Conservation (phyloP, 2,113 vertebrate genomes). For the Coregonus clupeaformis region DNA sequence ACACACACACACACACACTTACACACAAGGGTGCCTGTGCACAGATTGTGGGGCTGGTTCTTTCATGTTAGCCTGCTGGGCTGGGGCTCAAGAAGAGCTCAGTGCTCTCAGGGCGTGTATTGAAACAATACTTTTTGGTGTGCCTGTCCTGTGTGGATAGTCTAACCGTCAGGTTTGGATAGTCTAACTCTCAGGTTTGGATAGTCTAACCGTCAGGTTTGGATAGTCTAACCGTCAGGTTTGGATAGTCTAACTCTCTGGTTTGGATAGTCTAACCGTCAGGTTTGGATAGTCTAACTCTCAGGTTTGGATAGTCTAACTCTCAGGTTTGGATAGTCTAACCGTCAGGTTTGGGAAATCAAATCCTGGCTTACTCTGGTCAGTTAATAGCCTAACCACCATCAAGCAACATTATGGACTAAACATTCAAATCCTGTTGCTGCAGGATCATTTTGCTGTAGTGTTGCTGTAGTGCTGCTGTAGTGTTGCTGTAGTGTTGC, state of each 20-base stretch:
- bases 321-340: neutral
- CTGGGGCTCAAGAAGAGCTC: slow-evolving; percentile 35
- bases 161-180: neutral
- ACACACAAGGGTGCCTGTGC: slow-evolving; percentile 28
- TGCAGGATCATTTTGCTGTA: no score
- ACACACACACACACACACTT: slow-evolving; percentile 10
- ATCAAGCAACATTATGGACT: no score
- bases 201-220: neutral
- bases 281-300: neutral
- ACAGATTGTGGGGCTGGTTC: slow-evolving; percentile 51
- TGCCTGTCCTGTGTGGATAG: neutral
- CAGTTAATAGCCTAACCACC: no score
- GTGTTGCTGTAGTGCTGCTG: no score
- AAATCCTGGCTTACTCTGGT: neutral
- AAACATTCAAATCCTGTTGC: no score
- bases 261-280: neutral
- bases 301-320: neutral
- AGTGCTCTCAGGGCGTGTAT: neutral
- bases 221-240: no score
- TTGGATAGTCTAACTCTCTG: no score
- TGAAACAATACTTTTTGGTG: slow-evolving; percentile 8
- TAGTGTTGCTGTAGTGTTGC: no score
- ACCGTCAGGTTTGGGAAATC: neutral
- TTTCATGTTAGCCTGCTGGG: slow-evolving; percentile 35
- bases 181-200: neutral